A percentile compares a stretch with the other conserved stretches of the same genome.
These are phyloP conservation scores for Cryptocheilus praepositus DNA, from an alignment of 2,888 invertebrate species.

Conservation along the genomic window DNA sequence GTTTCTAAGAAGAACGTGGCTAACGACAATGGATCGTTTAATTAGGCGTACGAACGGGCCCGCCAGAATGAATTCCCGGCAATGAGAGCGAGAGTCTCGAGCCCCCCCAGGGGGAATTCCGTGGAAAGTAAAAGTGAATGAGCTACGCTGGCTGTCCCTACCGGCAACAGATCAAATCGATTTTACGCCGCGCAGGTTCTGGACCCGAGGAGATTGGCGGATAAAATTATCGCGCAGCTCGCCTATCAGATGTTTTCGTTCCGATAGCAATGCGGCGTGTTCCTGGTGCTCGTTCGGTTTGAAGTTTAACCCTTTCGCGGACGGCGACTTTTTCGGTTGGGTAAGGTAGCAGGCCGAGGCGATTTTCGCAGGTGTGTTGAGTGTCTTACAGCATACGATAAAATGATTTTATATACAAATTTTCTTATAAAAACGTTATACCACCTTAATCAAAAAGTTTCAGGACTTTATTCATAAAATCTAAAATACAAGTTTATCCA, in stretches of 20 bases:
- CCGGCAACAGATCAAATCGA: slow-evolving; percentile 34
- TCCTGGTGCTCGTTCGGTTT: too few species aligned
- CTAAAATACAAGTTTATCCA: too few species aligned
- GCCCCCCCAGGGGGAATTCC: slow-evolving; percentile 60
- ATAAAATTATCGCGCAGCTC: too few species aligned
- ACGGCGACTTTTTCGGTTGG: too few species aligned
- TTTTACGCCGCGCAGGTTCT: slow-evolving; percentile 26
- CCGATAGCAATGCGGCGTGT: not conserved
- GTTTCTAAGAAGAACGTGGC: not conserved
- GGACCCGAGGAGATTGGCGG: slow-evolving; percentile 10
- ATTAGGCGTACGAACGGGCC: slow-evolving; percentile 24
- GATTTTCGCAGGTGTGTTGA: too few species aligned
- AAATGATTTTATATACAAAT: too few species aligned
- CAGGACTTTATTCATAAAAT: too few species aligned
- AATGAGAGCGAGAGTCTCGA: slow-evolving; percentile 46
- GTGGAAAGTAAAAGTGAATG: slow-evolving; percentile 71
- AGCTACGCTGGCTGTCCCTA: slow-evolving; percentile 20
- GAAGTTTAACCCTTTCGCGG: too few species aligned
- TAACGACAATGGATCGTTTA: slow-evolving; percentile 24
- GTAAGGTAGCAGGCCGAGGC: too few species aligned
- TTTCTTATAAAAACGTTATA: too few species aligned
- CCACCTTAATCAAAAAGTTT: too few species aligned
- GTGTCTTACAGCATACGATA: too few species aligned
- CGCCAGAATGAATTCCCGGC: slow-evolving; percentile 32
- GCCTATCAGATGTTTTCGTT: slow-evolving; percentile 13